Base-by-base conservation (phyloP, 2,888 invertebrate species). In the Parnassius mnemosyne region DNA sequence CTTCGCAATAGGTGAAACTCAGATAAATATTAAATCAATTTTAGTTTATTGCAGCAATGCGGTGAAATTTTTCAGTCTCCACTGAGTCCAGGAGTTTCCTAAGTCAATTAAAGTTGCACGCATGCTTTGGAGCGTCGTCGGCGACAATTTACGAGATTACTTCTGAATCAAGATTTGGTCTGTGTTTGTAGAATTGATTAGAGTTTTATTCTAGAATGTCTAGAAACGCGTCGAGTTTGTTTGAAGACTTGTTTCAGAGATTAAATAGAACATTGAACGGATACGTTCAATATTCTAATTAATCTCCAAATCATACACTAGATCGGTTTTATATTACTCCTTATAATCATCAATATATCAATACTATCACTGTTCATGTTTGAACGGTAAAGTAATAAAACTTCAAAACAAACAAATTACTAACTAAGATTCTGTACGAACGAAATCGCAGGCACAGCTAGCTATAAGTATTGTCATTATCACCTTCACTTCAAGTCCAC, bases 81-180 rank as follows among this genome's bases (percentile, higher is more conserved):
- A 41, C 59, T 53, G 47, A 53, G 47, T 53, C 53, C 59, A 60
- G 47, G 47, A 60, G 53, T 60, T 60, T 60, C 53, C 20, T 53
- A 60, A 60, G 53, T 60, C 60, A 54, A 60, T 54, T 60, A 53
- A 60, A 60, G 53, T 60, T 60, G 60, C 60, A 54, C 60, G 10
- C 42, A 54, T 49, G 12, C 10, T 16, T 16, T 53, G 47, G 16
- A 41, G 42, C 13, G 53, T 42, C 34, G 20, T 54, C 53, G 47
- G 53, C 42, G 53, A 60, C 53, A 10, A 54, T 54, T 53, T 60
- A 47, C 47, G 20, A 49, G 53, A 60, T 46, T 47, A 47, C 53
- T 53, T 12, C 60, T 60, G 54, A 42, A 60, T 53, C n/a, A 47
- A 9, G 47, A 3, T 46, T 20, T 25, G 34, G 52, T 46, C 50